Evolutionary conservation across 2,888 invertebrate genomes (phyloP).

Genomic region (Sesia apiformis): DNA sequence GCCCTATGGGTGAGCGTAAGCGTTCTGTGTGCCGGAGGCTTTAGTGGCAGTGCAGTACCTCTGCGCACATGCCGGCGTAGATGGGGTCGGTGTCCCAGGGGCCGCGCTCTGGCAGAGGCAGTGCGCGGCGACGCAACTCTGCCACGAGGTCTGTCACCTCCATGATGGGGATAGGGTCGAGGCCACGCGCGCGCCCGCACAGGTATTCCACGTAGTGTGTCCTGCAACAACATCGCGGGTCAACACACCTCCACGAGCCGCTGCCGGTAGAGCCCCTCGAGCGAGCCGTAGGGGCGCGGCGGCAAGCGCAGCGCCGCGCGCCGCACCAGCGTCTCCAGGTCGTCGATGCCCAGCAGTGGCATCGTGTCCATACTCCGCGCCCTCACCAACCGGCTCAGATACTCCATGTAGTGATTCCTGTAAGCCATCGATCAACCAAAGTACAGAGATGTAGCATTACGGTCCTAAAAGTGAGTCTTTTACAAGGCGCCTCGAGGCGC

Average conservation of each 20-base stretch:
- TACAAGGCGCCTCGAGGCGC: no score
- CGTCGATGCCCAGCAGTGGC: slow-evolving; percentile 83
- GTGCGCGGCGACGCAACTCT: slow-evolving; percentile 88
- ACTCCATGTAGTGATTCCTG: slow-evolving; percentile 94
- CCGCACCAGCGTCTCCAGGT: slow-evolving; percentile 86
- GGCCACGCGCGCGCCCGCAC: slow-evolving; percentile 87
- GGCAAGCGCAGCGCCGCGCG: slow-evolving; percentile 83
- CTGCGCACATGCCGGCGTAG: slow-evolving; percentile 87
- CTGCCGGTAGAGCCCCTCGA: slow-evolving; percentile 77
- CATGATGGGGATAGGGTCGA: slow-evolving; percentile 94
- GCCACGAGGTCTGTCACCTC: slow-evolving; percentile 90
- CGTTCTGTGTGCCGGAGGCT: no score
- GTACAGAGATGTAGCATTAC: no score
- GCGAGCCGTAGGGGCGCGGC: slow-evolving; percentile 83
- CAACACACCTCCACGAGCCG: slow-evolving; percentile 77
- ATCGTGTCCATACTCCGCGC: slow-evolving; percentile 83
- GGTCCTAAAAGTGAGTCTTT: no score
- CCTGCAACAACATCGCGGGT: slow-evolving; percentile 73
- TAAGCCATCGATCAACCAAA: slow-evolving; percentile 15
- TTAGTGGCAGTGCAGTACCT: slow-evolving; percentile 74
- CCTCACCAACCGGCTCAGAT: slow-evolving; percentile 86
- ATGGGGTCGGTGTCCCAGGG: slow-evolving; percentile 89
- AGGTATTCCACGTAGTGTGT: slow-evolving; percentile 97
- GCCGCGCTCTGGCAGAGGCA: slow-evolving; percentile 86
- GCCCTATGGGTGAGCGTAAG: no score